phyloP scores from a whole-genome alignment of 2,888 invertebrate genomes.

The Lasioglossum vierecki region DNA sequence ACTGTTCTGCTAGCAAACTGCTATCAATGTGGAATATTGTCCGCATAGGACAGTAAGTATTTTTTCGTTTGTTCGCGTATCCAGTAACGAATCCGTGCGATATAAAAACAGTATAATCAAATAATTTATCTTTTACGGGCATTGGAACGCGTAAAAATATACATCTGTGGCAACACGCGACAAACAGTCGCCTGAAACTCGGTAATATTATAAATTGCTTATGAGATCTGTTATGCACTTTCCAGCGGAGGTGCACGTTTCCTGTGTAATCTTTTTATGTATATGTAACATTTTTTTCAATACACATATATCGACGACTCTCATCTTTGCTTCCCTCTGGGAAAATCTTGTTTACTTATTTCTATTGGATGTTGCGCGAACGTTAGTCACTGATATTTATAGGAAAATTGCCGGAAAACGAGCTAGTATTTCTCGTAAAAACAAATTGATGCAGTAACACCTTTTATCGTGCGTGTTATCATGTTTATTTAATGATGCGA shows the following conservation, averaged over 20 bases:
- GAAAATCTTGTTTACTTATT: neutral
- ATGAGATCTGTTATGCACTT: neutral
- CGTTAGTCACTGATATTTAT: constrained; percentile 1
- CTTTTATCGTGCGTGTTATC: neutral
- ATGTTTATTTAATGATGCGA: neutral
- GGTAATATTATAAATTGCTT: neutral
- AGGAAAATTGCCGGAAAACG: neutral
- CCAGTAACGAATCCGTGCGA: neutral
- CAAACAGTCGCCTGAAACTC: neutral
- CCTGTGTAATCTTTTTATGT: neutral
- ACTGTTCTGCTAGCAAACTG: neutral
- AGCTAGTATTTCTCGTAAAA: neutral
- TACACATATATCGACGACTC: neutral
- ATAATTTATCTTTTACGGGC: neutral
- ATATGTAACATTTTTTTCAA: neutral
- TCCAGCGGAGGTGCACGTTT: neutral
- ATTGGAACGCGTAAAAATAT: neutral
- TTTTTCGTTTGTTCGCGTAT: neutral
- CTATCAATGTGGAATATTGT: neutral
- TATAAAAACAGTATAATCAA: neutral
- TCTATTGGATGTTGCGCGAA: neutral
- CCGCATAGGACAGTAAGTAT: neutral
- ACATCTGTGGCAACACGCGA: neutral
- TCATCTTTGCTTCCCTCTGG: neutral
- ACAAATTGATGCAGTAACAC: neutral